These are phyloP conservation scores for Dipodomys spectabilis DNA, from an alignment of 2,113 vertebrate genomes.

Conservation along the genomic window DNA sequence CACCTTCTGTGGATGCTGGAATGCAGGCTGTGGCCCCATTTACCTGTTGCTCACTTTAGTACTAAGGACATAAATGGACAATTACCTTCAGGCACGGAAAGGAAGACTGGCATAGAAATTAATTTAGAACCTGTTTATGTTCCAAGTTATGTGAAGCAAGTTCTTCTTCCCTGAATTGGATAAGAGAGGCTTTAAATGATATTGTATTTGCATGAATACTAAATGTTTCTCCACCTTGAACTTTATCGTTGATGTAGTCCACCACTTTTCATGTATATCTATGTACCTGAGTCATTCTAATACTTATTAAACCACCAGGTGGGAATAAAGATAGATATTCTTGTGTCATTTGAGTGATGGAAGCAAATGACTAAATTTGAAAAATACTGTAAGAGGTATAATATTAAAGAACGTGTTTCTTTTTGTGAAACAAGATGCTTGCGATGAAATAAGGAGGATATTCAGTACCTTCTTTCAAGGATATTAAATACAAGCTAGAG, in stretches of 20 bases:
- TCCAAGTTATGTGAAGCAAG: constrained; percentile 11
- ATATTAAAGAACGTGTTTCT: not conserved
- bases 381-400: not conserved
- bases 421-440: not conserved
- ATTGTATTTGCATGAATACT: not conserved
- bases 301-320: not conserved
- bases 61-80: not conserved
- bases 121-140: not conserved
- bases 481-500: constrained; percentile 42
- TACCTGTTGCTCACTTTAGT: not conserved
- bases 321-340: not conserved
- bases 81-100: not conserved
- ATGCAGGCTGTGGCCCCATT: not conserved
- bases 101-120: not conserved
- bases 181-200: not conserved
- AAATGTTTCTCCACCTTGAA: not conserved
- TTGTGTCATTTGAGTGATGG: constrained; percentile 43
- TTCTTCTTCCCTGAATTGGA: not conserved
- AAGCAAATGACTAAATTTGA: constrained; percentile 25
- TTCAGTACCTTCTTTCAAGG: constrained; percentile 26
- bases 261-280: not conserved
- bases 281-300: not conserved
- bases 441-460: constrained; percentile 16
- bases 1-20: not conserved
- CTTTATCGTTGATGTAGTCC: not conserved